phyloP scores from a whole-genome alignment of 1,140 invertebrate genomes.

The Dufourea novaeangliae region DNA sequence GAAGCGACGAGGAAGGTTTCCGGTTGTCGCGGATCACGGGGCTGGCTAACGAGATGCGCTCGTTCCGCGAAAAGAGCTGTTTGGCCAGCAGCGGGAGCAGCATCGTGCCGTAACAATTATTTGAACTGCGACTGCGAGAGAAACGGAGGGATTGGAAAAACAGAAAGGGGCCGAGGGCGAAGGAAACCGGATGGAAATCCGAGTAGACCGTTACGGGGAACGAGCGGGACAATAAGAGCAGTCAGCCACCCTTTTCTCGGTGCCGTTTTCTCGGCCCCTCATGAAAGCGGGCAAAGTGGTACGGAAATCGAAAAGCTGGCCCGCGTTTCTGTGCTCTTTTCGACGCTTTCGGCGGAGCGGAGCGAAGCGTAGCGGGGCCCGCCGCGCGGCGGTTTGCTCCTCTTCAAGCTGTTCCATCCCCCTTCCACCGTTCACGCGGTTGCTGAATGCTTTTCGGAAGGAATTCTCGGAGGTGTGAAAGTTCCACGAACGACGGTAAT shows the following conservation, averaged over 20 bases:
- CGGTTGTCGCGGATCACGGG: slow-evolving; percentile 41
- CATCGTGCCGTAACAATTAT: slow-evolving; percentile 57
- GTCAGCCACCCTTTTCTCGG: slow-evolving; percentile 43
- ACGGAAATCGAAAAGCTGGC: slow-evolving; percentile 47
- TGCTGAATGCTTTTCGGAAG: slow-evolving; percentile 14
- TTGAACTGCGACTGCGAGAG: slow-evolving; percentile 50
- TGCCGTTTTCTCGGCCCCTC: slow-evolving; percentile 30
- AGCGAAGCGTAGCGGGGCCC: too few species aligned
- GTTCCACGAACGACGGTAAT: slow-evolving; percentile 43
- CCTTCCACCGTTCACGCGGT: not conserved
- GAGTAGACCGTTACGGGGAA: slow-evolving; percentile 55
- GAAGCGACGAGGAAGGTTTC: slow-evolving; percentile 17
- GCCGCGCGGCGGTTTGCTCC: too few species aligned
- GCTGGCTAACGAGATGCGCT: slow-evolving; percentile 58
- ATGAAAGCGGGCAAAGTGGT: slow-evolving; percentile 25
- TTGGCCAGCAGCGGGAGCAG: slow-evolving; percentile 57
- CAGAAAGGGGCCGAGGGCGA: not conserved
- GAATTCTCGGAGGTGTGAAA: slow-evolving; percentile 41
- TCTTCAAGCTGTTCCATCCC: too few species aligned
- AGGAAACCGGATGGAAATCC: slow-evolving; percentile 57
- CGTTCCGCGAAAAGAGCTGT: slow-evolving; percentile 59
- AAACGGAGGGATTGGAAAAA: slow-evolving; percentile 18
- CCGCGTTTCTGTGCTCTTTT: slow-evolving; percentile 27
- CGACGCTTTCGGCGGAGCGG: not conserved
- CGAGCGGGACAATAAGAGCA: slow-evolving; percentile 63